These are phyloP conservation scores for Drosophila borealis DNA, from an alignment of 2,888 invertebrate species.

Conservation along the genomic window DNA sequence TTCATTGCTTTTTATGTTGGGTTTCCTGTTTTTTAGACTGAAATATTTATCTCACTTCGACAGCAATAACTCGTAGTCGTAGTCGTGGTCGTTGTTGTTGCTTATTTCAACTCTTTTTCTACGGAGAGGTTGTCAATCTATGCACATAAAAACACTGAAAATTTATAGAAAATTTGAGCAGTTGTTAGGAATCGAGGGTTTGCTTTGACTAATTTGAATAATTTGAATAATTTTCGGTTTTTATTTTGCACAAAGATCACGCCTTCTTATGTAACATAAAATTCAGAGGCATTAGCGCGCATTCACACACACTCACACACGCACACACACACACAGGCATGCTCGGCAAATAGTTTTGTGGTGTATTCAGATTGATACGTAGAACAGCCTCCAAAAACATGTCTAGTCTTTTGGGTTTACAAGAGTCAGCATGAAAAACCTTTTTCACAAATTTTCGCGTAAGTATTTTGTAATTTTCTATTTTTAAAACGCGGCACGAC, in stretches of 20 bases:
- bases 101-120: constrained; percentile 55
- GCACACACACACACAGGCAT: constrained; percentile 2
- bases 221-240: constrained; percentile 21
- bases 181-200: constrained; percentile 13
- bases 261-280: constrained; percentile 69
- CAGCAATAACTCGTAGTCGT: constrained; percentile 28
- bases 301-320: constrained; percentile 21
- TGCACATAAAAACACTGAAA: constrained; percentile 74
- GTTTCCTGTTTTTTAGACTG: constrained; percentile 20
- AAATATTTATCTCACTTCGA: constrained; percentile 25
- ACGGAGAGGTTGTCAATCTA: constrained; percentile 57
- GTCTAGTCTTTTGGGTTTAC: constrained; percentile 13
- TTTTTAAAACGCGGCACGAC: constrained; percentile 73
- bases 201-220: neutral
- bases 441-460: constrained; percentile 66
- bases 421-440: constrained; percentile 45
- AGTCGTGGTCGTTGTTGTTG: constrained; percentile 48
- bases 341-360: constrained; percentile 24
- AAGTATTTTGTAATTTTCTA: constrained; percentile 79
- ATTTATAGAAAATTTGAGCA: constrained; percentile 46
- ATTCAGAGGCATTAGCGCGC: constrained; percentile 25
- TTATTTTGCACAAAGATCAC: constrained; percentile 50
- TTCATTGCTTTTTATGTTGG: constrained; percentile 52
- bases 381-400: constrained; percentile 2
- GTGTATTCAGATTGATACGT: neutral